These are phyloP conservation scores for Coendou prehensilis DNA, from an alignment of 2,797 vertebrate species.

Conservation along the genomic window DNA sequence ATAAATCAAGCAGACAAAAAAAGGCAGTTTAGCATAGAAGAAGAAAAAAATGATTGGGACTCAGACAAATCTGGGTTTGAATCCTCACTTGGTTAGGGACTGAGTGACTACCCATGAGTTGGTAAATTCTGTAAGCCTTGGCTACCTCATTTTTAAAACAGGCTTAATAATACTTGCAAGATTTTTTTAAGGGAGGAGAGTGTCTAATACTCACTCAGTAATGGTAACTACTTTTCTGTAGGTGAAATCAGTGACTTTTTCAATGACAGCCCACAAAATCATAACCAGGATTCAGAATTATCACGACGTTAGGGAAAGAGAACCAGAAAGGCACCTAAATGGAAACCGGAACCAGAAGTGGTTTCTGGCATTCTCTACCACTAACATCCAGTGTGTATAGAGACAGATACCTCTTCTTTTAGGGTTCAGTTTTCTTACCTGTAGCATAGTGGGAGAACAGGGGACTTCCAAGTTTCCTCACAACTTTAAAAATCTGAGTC, in stretches of 20 bases:
- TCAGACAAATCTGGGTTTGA: not conserved
- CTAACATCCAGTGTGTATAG: not conserved
- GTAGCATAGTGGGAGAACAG: not conserved
- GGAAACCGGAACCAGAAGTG: not conserved
- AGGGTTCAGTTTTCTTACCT: not conserved
- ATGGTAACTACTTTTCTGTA: not conserved
- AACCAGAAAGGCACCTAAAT: not conserved
- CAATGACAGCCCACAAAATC: not conserved
- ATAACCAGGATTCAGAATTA: not conserved
- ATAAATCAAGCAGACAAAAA: not conserved
- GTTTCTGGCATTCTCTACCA: not conserved
- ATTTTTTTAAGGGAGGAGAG: not conserved
- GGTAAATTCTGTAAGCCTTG: not conserved
- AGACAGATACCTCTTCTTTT: not conserved
- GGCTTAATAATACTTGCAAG: not conserved
- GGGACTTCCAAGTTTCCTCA: not conserved
- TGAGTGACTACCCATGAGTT: not conserved
- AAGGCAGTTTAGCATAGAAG: not conserved
- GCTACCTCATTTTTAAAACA: not conserved
- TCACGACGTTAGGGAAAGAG: not conserved
- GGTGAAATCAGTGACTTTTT: not conserved
- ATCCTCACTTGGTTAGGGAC: not conserved
- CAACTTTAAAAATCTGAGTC: constrained; percentile 3
- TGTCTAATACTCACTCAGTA: not conserved
- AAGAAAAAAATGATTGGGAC: not conserved